Evolutionary conservation across 2,113 vertebrate species (phyloP).

Genomic region (Sprattus sprattus): DNA sequence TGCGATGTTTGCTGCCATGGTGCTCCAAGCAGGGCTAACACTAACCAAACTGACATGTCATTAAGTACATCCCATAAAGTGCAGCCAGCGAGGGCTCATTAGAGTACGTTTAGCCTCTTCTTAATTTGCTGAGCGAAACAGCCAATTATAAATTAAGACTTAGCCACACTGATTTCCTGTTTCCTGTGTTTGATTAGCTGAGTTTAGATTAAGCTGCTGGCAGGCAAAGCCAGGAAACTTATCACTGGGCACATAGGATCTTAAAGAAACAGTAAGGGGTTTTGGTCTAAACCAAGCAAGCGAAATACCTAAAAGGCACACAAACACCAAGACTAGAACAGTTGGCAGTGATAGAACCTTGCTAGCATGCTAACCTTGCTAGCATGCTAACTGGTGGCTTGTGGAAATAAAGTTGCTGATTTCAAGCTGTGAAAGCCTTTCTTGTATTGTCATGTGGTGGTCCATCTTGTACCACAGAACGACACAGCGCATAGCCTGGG

Average conservation of each 20-base stretch:
- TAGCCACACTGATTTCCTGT: background rate
- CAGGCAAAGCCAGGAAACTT: background rate
- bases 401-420: no score
- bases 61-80: slow-evolving; percentile 45
- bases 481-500: no score
- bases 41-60: slow-evolving; percentile 36
- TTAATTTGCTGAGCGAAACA: slow-evolving; percentile 39
- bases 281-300: background rate
- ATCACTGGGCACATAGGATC: background rate
- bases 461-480: no score
- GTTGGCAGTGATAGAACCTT: no score
- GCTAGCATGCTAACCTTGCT: no score
- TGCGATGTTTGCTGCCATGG: background rate
- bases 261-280: background rate
- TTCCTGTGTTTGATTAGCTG: background rate
- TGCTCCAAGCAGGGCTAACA: background rate
- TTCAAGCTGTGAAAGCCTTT: no score
- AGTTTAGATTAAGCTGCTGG: background rate
- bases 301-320: background rate
- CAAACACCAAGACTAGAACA: no score
- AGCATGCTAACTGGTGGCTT: no score
- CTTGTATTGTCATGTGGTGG: no score
- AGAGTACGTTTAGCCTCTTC: slow-evolving; percentile 36
- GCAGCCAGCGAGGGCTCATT: slow-evolving; percentile 35
- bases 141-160: slow-evolving; percentile 25